These are phyloP conservation scores for Eupleurogrammus muticus DNA, from an alignment of 2,797 vertebrate species.

Conservation along the genomic window DNA sequence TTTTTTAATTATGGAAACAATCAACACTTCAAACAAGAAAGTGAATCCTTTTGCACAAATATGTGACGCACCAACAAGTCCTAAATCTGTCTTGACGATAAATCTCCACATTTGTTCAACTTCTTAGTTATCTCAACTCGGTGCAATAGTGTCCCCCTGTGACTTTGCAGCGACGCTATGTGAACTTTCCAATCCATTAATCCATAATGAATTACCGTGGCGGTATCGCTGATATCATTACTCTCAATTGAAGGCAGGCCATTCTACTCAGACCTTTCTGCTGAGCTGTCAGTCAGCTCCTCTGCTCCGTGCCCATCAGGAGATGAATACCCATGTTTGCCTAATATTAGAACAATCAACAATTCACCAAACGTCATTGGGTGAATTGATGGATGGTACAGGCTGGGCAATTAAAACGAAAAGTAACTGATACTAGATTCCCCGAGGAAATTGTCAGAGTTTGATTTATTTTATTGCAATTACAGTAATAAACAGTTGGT, in stretches of 20 bases:
- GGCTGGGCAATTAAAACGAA: too few species aligned
- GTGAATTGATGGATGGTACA: background rate
- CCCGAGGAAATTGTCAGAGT: too few species aligned
- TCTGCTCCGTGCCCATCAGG: background rate
- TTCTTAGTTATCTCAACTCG: slow-evolving; percentile 8
- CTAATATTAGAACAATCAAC: background rate
- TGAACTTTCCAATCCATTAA: slow-evolving; percentile 51
- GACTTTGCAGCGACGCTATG: slow-evolving; percentile 29
- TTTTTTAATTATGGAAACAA: background rate
- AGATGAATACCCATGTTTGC: slow-evolving; percentile 10
- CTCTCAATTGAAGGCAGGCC: slow-evolving; percentile 9
- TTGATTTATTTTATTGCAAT: too few species aligned
- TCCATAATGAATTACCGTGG: slow-evolving; percentile 43
- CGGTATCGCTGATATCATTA: slow-evolving; percentile 35
- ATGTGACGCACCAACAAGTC: background rate
- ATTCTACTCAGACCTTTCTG: slow-evolving; percentile 17
- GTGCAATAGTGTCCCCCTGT: slow-evolving; percentile 17
- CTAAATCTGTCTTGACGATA: slow-evolving; percentile 5
- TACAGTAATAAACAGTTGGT: too few species aligned
- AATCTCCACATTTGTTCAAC: background rate
- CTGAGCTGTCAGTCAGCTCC: slow-evolving; percentile 10
- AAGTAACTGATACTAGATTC: too few species aligned
- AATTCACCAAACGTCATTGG: slow-evolving; percentile 1
- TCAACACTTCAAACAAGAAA: slow-evolving; percentile 9
- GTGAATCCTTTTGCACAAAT: background rate